Percentiles rank a stretch among this genome's conserved stretches.
Conservation (phyloP, 92 coral and sea anemone genomes). For the Muricea muricata region DNA sequence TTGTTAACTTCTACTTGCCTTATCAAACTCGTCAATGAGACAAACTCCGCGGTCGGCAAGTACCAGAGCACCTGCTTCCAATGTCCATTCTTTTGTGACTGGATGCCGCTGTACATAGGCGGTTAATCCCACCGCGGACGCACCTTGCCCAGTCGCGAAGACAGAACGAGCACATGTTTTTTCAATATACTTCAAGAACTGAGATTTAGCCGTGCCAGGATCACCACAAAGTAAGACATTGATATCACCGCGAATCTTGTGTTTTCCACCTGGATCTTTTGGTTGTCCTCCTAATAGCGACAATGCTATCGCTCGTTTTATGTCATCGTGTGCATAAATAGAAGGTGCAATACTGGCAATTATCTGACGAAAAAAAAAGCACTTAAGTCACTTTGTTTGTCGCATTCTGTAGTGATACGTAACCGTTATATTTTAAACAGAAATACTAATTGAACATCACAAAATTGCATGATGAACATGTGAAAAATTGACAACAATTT, state of each 20-base stretch:
- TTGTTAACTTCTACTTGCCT: conserved; percentile 53
- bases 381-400: not conserved
- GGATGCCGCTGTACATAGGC: conserved; percentile 99
- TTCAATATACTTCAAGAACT: conserved; percentile 92
- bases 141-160: conserved; percentile 98
- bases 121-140: conserved; percentile 97
- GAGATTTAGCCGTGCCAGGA: conserved; percentile 99
- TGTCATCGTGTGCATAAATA: conserved; percentile 93
- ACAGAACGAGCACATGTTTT: conserved; percentile 94
- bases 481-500: no score
- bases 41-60: conserved; percentile 96
- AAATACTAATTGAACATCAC: no score
- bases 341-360: conserved; percentile 92
- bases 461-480: no score
- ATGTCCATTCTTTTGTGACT: conserved; percentile 96
- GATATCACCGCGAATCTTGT: conserved; percentile 95
- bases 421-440: no score
- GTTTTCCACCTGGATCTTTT: conserved; percentile 99
- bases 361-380: conserved; percentile 46
- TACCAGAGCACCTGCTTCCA: conserved; percentile 98
- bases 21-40: conserved; percentile 98
- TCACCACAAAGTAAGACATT: conserved; percentile 94
- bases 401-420: no score
- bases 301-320: conserved; percentile 91
- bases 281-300: conserved; percentile 94